phyloP scores from a whole-genome alignment of 2,113 vertebrate species.

The Tachycineta bicolor region DNA sequence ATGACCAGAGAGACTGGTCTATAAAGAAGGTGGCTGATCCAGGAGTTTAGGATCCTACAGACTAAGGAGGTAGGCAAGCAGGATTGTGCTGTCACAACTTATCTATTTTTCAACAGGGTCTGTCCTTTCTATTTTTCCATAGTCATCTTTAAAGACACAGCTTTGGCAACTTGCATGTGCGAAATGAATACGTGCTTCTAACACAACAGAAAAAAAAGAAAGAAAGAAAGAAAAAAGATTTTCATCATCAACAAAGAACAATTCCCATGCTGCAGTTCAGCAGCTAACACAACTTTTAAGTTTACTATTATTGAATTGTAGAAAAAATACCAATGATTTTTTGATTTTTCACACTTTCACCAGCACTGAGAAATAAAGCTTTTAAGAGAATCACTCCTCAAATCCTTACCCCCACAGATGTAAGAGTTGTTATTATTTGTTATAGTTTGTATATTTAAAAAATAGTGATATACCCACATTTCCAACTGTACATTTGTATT shows the following conservation, averaged over 20 bases:
- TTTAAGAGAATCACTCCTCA: background rate
- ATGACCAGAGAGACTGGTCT: accelerated
- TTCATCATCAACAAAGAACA: background rate
- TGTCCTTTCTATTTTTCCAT: background rate
- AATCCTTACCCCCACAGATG: background rate
- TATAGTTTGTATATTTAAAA: background rate
- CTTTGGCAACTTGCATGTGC: background rate
- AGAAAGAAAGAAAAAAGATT: background rate
- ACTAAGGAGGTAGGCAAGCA: background rate
- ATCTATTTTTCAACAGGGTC: background rate
- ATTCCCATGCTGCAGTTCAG: background rate
- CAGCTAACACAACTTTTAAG: background rate
- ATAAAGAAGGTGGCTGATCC: background rate
- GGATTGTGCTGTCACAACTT: background rate
- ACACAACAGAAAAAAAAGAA: background rate
- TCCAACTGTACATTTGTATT: background rate
- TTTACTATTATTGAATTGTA: background rate
- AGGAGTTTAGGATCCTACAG: background rate
- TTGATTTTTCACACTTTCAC: background rate
- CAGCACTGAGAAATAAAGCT: background rate
- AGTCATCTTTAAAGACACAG: background rate
- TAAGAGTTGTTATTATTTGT: background rate
- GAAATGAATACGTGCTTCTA: background rate
- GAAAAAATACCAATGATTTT: background rate
- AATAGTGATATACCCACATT: background rate